These are phyloP conservation scores for Spisula solida DNA, from an alignment of 2,888 invertebrate species.

Conservation along the genomic window DNA sequence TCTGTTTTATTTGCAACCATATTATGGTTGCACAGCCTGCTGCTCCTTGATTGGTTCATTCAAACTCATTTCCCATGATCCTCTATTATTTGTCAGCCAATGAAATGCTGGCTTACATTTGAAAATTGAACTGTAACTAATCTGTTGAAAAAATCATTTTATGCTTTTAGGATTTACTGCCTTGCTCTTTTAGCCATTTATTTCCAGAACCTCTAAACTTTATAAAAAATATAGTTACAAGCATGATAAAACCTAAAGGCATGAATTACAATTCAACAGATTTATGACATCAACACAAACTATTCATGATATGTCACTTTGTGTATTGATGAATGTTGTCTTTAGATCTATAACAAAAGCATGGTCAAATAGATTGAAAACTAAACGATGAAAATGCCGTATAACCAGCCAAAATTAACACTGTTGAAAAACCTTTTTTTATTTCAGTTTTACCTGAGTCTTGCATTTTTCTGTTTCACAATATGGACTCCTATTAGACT, in stretches of 20 bases:
- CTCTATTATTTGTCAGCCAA: conserved; percentile 46
- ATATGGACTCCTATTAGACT: conserved; percentile 20
- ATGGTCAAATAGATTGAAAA: conserved; percentile 42
- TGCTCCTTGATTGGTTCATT: conserved; percentile 70
- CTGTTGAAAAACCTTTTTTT: neutral
- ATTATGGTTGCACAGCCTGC: conserved; percentile 69
- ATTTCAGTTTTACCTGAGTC: conserved; percentile 33
- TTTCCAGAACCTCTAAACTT: neutral
- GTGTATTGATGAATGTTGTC: conserved; percentile 61
- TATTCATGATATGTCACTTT: conserved; percentile 48
- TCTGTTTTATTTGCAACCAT: conserved; percentile 70
- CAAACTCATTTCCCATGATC: conserved; percentile 54
- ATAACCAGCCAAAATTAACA: conserved; percentile 27
- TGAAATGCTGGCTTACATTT: conserved; percentile 38
- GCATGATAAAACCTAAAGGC: conserved; percentile 35
- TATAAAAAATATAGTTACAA: neutral
- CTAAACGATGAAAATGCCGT: conserved; percentile 18
- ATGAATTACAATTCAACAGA: conserved; percentile 25
- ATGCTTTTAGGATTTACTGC: conserved; percentile 37
- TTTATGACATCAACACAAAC: conserved; percentile 37
- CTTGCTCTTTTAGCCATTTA: conserved; percentile 13
- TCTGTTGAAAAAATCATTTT: conserved; percentile 14
- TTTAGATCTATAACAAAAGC: conserved; percentile 46
- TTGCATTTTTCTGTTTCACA: conserved; percentile 34
- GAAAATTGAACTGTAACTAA: neutral